These are phyloP conservation scores for Rhabdomys pumilio DNA, from an alignment of 2,797 vertebrate genomes.

Conservation along the genomic window DNA sequence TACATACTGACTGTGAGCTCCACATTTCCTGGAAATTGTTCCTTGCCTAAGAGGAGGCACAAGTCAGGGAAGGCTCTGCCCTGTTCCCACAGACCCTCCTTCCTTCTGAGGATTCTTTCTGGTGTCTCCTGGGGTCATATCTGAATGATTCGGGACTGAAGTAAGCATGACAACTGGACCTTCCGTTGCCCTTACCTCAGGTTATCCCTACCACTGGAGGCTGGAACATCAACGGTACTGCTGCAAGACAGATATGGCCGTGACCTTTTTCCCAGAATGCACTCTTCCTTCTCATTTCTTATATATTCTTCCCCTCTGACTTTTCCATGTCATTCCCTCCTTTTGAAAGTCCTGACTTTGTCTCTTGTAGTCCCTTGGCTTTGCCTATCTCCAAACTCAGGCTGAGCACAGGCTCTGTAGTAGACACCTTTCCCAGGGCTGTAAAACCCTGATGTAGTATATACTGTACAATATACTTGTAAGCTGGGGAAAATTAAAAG, in stretches of 20 bases:
- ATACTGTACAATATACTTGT: not conserved
- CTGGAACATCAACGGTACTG: not conserved
- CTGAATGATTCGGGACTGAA: not conserved
- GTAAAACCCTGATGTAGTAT: not conserved
- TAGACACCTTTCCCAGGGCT: not conserved
- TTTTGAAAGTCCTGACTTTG: conserved; percentile 11
- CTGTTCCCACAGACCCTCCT: not conserved
- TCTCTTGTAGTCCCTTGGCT: not conserved
- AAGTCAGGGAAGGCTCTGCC: not conserved
- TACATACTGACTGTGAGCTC: not conserved
- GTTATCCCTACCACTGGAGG: not conserved
- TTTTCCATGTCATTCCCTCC: not conserved
- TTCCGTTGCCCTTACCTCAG: not conserved
- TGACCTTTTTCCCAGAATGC: not conserved
- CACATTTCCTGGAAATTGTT: not conserved
- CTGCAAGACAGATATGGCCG: not conserved
- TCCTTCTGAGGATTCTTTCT: not conserved
- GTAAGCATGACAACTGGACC: rapidly evolving
- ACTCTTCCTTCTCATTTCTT: not conserved
- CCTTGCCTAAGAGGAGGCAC: not conserved
- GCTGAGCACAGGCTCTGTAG: not conserved
- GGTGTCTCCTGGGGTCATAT: not conserved
- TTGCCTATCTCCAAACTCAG: not conserved
- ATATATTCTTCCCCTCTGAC: not conserved
- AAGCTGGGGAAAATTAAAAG: not conserved